Evolutionary conservation across 2,888 invertebrate species (phyloP), one percentile per base, ranked within the genome.

Genomic region (Linnaemya tessellans): DNA sequence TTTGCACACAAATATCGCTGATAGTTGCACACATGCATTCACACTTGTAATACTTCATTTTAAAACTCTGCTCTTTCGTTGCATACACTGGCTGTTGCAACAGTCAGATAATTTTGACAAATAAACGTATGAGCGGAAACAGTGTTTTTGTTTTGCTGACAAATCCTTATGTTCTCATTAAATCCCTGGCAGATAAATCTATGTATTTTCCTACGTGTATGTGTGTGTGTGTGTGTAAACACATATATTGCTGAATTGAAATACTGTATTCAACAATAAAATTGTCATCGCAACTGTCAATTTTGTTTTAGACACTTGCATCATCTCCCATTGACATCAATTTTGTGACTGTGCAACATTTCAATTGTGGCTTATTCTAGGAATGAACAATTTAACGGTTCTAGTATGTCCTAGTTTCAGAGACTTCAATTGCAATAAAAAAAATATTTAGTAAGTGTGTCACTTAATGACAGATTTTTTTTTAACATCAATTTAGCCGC

Each of bases 281-380:
- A 73, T 30, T 49, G 56, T 41, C 58, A 65, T 56, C 38, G 54
- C 46, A 65, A 38, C 38, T 65, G 49, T 51, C 30, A 58, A 11
- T 41, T 65, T 65, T 54, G 20, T 56, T 58, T n/a, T 22, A 46
- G 49, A 49, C 67, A 49, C 3, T 51, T 11, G 7, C 65, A 73
- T 80, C 58, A 74, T 67, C 73, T 25, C 13, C 11, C 41, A 60
- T 81, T 74, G 74, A 75, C 68, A 74, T 54, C 38, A 74, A 81
- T 81, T 73, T 80, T 25, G 35, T 5, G 64, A 51, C 15, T 68
- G 51, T 70, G 73, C 65, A 65, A 58, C 58, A 49, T 67, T 67
- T 67, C 74, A 56, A 20, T 74, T 73, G 60, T 51, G 74, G 65
- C 25, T 80, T 80, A 41, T 38, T 35, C 18, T 9, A 30, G 11